Conservation (phyloP, 2,888 invertebrate species). For the Eristalis tenax region DNA sequence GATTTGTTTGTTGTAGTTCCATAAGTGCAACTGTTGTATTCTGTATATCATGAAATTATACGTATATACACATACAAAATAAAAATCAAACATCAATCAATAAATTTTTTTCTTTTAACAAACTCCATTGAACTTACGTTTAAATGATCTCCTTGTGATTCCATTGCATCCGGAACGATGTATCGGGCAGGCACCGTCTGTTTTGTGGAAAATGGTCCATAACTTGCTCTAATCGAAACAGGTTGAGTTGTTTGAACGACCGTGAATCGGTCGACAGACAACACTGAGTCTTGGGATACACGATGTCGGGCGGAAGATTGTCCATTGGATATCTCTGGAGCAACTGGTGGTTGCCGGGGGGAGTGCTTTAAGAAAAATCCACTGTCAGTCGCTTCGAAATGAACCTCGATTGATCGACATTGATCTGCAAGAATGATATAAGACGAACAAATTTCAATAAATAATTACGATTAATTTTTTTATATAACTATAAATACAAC, state of each 20-base stretch:
- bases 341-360: constrained; percentile 86
- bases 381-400: constrained; percentile 95
- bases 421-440: constrained; percentile 83
- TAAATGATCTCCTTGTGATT: constrained; percentile 82
- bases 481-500: too few relatives aligned
- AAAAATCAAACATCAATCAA: background rate
- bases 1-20: constrained; percentile 86
- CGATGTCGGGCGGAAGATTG: constrained; percentile 75
- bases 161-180: constrained; percentile 92
- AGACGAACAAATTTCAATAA: constrained; percentile 20
- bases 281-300: constrained; percentile 84
- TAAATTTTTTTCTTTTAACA: constrained; percentile 47
- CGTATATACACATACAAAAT: background rate
- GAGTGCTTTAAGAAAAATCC: constrained; percentile 94
- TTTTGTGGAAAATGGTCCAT: constrained; percentile 97
- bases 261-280: constrained; percentile 93
- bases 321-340: constrained; percentile 78
- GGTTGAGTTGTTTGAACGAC: constrained; percentile 95
- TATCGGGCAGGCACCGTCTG: constrained; percentile 95
- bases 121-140: constrained; percentile 76
- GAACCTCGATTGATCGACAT: constrained; percentile 90
- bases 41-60: constrained; percentile 75
- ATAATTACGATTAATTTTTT: constrained; percentile 22
- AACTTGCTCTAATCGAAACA: constrained; percentile 94
- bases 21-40: constrained; percentile 84